Evolutionary conservation across 2,113 vertebrate species (phyloP), one percentile per base, ranked within the genome.

Genomic region (Heterotilapia buettikoferi): DNA sequence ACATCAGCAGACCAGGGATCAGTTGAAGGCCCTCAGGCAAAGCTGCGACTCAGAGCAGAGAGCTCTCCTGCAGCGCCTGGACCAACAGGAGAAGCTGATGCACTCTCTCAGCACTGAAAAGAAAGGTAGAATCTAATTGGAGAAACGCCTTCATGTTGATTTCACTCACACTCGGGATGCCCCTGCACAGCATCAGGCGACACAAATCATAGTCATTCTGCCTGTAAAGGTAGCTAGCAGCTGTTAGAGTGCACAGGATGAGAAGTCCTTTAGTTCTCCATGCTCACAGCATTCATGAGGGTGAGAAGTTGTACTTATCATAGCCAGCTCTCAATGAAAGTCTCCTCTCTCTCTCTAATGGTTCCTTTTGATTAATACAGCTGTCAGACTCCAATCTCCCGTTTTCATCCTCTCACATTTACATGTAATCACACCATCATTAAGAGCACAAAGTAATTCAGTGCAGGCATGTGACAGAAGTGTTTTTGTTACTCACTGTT

Each of bases 41-140:
- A 96, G 96, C 87, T 97, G 96, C 54, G 97, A 98, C 26, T 91
- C 95, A 1, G 97, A 98, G 84, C 96, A 96, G 61, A 95, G 95
- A 13, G 90, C 93, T 90, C 97, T 98, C 16, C 94, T 97, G 82
- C 96, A 97, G 53, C 97, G 97, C 50, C 96, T 99, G 59, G 93
- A 97, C 91, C 97, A 94, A 14, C 97, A 98, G 92, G 98, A 98
- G 89, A 96, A 95, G 14, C 96, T 98, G 90, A 85, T 99, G 82
- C 95, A 96, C 86, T 97, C 97, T 54, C 93, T 97, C 92, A 96
- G 96, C 88, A 89, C 91, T 53, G 98, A 99, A 82, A 99, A 97
- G 93, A 97, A 95, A 97, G 98, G 98, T 99, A 24, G 29, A 10
- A 1, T 33, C 38, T 29, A 38, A 87, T 80, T 21, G 73, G 21